Percentiles rank a stretch among this genome's conserved stretches.
Conservation (phyloP, 2,888 invertebrate species). For the Alloscopus bannaensis region DNA sequence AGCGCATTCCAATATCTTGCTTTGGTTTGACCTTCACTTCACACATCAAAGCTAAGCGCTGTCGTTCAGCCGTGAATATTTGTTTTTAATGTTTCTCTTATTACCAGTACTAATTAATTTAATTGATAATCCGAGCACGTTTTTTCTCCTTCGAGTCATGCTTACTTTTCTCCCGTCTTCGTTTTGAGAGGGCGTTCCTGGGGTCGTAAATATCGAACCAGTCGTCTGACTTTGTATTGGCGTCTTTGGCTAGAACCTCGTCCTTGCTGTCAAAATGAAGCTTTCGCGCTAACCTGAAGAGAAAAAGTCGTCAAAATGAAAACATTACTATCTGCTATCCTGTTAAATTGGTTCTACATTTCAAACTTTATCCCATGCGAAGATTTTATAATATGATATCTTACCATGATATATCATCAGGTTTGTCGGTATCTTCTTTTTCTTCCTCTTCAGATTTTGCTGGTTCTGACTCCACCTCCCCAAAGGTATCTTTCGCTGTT, state of each 20-base stretch:
- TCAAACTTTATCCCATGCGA: no score
- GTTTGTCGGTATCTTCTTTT: constrained; percentile 74
- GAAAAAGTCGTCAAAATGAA: neutral
- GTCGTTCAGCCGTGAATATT: no score
- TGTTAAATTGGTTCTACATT: no score
- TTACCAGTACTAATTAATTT: neutral
- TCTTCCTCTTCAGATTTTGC: constrained; percentile 73
- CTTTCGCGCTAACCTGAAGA: constrained; percentile 81
- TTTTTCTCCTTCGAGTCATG: constrained; percentile 53
- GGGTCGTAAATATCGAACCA: constrained; percentile 99
- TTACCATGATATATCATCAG: constrained; percentile 65
- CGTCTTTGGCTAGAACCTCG: constrained; percentile 90
- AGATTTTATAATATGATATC: constrained; percentile 5
- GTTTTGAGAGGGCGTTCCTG: constrained; percentile 93
- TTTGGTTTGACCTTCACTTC: no score
- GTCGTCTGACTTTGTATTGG: constrained; percentile 93
- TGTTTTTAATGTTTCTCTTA: no score
- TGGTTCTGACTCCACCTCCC: constrained; percentile 50
- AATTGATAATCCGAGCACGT: constrained; percentile 36
- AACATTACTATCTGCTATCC: no score
- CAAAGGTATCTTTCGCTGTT: constrained; percentile 81
- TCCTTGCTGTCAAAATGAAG: constrained; percentile 83
- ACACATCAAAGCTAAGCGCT: no score
- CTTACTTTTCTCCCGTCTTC: constrained; percentile 82
- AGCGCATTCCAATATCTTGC: no score